Base-by-base conservation (phyloP, 2,888 invertebrate genomes). In the Rotaria socialis region DNA sequence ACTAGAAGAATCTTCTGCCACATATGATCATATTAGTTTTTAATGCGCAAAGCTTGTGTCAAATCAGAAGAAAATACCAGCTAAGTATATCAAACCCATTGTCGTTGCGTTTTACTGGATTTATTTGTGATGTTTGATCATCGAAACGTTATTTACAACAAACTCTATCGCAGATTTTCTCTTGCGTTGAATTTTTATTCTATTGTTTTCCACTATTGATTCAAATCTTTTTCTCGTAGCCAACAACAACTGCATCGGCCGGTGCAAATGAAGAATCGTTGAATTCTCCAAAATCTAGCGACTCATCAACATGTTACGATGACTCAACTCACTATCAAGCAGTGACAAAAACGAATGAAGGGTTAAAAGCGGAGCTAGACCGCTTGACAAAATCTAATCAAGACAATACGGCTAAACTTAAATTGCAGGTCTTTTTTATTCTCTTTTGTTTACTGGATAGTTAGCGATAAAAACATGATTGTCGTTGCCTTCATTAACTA, bases 331-430 rank as follows among this genome's bases (percentile, higher is more conserved):
- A 86, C n/a, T 74, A 60, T 55, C 74, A 80, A 35, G 85, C 87
- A 27, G 55, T 86, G 24, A 47, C 50, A 19, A 86, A 85, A 10
- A 86, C 84, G 7, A 86, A 87, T 80, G 84, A 87, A 84, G 75
- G 85, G 35, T 85, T 87, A 58, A 84, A 86, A 85, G 43, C 75
- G 16, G 86, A 87, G n/a, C 19, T 84, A 22, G 55, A 84, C 52
- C 47, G 84, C n/a, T 67, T 87, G 8, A 35, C 35, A 67, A 4
- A 67, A 16, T 22, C 35, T 35, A 35, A 67, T 35, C 24, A 47
- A 41, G 67, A 67, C 10, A 80, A 80, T 47, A 8, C n/a, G 16
- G 14, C 47, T 67, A 67, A 67, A 16, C 19, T 67, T 19, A 67
- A 67, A 1, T 11, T 35, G 35, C 67, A 67, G 67, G 67, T 67